These are phyloP conservation scores for Radopholus similis DNA, from an alignment of 1,140 invertebrate genomes.

Conservation along the genomic window DNA sequence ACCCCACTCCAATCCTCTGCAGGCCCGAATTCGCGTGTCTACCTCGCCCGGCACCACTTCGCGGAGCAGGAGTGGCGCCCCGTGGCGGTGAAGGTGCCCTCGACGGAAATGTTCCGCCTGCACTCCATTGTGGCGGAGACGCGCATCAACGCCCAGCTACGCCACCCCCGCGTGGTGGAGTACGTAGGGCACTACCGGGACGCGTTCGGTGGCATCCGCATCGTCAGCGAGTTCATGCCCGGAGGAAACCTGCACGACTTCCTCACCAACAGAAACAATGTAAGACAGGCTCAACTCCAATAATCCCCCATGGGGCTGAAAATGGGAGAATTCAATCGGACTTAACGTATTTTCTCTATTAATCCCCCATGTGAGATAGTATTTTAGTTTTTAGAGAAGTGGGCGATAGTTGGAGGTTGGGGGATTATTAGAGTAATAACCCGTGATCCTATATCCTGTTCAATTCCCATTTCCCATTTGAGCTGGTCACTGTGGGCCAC, in stretches of 20 bases:
- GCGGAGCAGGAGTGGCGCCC: neutral
- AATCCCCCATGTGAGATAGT: too few species aligned
- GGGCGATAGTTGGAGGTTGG: too few species aligned
- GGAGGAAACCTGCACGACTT: constrained; percentile 29
- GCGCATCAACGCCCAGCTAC: neutral
- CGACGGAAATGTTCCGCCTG: neutral
- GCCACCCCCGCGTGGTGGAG: neutral
- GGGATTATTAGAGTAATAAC: too few species aligned
- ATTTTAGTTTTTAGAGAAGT: too few species aligned
- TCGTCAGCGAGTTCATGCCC: constrained; percentile 34
- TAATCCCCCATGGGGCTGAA: too few species aligned
- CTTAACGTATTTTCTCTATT: too few species aligned
- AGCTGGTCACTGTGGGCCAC: constrained; percentile 83
- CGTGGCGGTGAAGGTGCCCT: neutral
- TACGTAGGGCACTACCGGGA: neutral
- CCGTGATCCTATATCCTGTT: too few species aligned
- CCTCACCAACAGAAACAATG: constrained; percentile 26
- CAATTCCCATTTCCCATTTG: too few species aligned
- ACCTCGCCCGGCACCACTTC: neutral
- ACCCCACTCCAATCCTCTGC: neutral
- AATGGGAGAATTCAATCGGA: too few species aligned
- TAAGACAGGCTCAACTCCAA: too few species aligned
- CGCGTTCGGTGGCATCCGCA: constrained; percentile 22
- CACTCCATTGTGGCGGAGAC: neutral
- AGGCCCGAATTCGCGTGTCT: constrained; percentile 1